These are phyloP conservation scores for Phortica magna DNA, from an alignment of 2,888 invertebrate genomes.

Conservation along the genomic window DNA sequence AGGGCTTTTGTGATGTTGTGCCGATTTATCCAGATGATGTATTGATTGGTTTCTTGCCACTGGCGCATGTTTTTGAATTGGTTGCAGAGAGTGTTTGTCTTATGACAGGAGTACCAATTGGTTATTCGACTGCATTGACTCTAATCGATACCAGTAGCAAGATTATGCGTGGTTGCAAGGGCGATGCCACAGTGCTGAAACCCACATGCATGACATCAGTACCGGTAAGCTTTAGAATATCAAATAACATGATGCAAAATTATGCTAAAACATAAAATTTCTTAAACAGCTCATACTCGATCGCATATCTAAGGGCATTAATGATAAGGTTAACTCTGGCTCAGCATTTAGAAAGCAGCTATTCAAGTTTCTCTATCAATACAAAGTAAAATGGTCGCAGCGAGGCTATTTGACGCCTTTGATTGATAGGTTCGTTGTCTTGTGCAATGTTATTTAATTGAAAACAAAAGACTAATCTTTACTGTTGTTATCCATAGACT, in stretches of 20 bases:
- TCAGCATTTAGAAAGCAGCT: slow-evolving; percentile 88
- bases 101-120: slow-evolving; percentile 92
- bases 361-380: slow-evolving; percentile 96
- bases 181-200: slow-evolving; percentile 93
- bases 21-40: slow-evolving; percentile 86
- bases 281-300: slow-evolving; percentile 91
- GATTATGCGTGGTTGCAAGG: slow-evolving; percentile 95
- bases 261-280: slow-evolving; percentile 2
- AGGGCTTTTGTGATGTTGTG: slow-evolving; percentile 88
- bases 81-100: slow-evolving; percentile 93
- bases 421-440: slow-evolving; percentile 81
- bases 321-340: slow-evolving; percentile 93
- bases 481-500: slow-evolving; percentile 59
- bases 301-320: slow-evolving; percentile 97
- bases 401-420: slow-evolving; percentile 90
- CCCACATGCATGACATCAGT: slow-evolving; percentile 98
- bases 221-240: slow-evolving; percentile 83
- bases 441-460: background rate
- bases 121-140: slow-evolving; percentile 97
- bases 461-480: background rate
- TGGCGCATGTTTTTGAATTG: slow-evolving; percentile 98
- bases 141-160: slow-evolving; percentile 95
- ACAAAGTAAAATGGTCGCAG: slow-evolving; percentile 92
- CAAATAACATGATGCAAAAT: slow-evolving; percentile 77
- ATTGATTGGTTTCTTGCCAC: slow-evolving; percentile 94